Percentiles rank a stretch among this genome's conserved stretches.
Evolutionary conservation across 2,113 vertebrate species (phyloP).

Genomic region (Ranitomeya variabilis): DNA sequence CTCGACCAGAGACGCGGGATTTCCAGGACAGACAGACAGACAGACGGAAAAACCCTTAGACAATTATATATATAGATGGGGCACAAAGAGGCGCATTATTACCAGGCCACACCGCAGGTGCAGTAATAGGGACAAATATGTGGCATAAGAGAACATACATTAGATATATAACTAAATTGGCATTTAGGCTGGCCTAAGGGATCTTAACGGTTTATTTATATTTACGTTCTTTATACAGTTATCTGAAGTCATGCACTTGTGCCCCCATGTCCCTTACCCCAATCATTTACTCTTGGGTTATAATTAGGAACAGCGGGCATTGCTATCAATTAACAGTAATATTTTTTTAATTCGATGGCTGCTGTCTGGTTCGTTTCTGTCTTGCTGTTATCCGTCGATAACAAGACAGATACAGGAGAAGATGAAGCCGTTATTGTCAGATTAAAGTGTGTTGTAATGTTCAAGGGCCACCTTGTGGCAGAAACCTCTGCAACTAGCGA

Average conservation of each 20-base stretch:
- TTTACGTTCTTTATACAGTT: no score
- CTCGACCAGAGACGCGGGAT: no score
- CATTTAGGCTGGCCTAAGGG: no score
- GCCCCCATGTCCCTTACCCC: neutral
- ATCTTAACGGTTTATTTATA: no score
- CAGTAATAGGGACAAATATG: no score
- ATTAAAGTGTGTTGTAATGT: constrained; percentile 11
- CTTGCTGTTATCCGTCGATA: constrained; percentile 23
- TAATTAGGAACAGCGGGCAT: neutral
- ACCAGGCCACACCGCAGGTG: no score
- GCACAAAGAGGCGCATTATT: no score
- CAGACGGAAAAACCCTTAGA: no score
- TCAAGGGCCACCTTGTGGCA: constrained; percentile 30
- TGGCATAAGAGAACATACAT: no score
- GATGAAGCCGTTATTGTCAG: neutral
- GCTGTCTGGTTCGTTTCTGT: constrained; percentile 34
- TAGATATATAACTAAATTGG: no score
- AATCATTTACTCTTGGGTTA: neutral
- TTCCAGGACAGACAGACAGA: no score
- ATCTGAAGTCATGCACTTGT: neutral
- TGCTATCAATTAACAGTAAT: neutral
- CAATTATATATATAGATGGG: no score
- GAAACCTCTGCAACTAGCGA: neutral
- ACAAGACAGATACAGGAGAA: constrained; percentile 27
- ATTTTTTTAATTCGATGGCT: neutral